Evolutionary conservation across 2,113 vertebrate species (phyloP).

Genomic region (Myiozetetes cayanensis): DNA sequence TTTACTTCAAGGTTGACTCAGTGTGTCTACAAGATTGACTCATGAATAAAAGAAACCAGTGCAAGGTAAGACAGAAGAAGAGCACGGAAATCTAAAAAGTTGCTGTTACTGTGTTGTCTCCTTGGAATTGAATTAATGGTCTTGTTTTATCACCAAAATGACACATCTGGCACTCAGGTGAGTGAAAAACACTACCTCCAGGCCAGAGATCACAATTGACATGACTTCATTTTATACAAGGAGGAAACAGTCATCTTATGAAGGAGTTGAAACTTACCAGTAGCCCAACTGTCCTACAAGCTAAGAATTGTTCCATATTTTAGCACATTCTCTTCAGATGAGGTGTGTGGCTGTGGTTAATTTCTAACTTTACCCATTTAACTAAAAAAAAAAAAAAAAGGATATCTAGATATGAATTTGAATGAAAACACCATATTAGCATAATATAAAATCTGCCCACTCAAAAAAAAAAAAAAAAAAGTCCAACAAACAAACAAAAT

Average conservation of each 20-base stretch:
- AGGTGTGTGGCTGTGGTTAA: neutral
- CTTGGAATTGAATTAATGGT: neutral
- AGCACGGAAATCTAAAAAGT: neutral
- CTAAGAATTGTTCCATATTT: neutral
- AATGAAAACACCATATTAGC: neutral
- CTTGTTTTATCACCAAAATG: neutral
- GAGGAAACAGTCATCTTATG: neutral
- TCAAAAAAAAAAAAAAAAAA: no score
- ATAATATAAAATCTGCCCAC: neutral
- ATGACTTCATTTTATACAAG: neutral
- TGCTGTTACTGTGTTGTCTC: neutral
- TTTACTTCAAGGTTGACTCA: neutral
- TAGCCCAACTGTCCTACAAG: neutral
- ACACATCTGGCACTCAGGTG: neutral
- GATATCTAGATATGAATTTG: neutral
- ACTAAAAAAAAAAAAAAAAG: neutral
- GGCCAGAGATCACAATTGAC: fast-evolving
- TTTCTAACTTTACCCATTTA: neutral
- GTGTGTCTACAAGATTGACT: neutral
- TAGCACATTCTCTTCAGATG: neutral
- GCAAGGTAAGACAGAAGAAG: neutral
- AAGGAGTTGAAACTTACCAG: neutral
- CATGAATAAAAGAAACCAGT: neutral
- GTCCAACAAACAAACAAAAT: neutral
- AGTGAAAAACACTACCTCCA: neutral